Conservation (phyloP, 2,888 invertebrate species). For the Mythimna pallens region DNA sequence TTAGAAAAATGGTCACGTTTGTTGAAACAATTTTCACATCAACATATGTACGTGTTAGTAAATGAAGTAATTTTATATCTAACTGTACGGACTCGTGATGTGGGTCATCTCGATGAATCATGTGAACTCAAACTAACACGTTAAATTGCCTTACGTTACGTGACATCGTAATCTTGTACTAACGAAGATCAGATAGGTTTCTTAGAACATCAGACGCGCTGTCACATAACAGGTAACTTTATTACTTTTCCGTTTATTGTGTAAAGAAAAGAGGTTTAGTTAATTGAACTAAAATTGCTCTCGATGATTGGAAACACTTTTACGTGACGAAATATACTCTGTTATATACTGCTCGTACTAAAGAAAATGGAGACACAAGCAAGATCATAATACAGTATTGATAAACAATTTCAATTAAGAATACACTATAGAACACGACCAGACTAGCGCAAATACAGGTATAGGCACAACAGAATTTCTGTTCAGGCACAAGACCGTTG, state of each 20-base stretch:
- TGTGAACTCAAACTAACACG: conserved; percentile 74
- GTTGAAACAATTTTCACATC: conserved; percentile 48
- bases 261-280: conserved; percentile 19
- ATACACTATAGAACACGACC: background rate
- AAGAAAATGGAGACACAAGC: background rate
- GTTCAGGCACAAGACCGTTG: conserved; percentile 29
- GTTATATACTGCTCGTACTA: background rate
- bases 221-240: conserved; percentile 38
- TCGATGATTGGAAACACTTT: conserved; percentile 14
- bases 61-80: conserved; percentile 60
- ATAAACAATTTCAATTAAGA: background rate
- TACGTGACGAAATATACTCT: conserved; percentile 5
- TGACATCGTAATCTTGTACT: conserved; percentile 76
- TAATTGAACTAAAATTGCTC: conserved; percentile 33
- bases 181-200: conserved; percentile 60
- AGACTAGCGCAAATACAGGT: background rate
- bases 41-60: conserved; percentile 39
- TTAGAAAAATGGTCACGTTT: conserved; percentile 44
- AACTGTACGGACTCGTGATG: conserved; percentile 78
- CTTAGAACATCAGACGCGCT: conserved; percentile 41
- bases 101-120: conserved; percentile 84
- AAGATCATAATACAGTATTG: background rate
- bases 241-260: conserved; percentile 49
- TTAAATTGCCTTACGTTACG: conserved; percentile 77
- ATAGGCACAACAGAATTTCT: conserved; percentile 18